These are phyloP conservation scores for Drosophila equinoxialis DNA, from an alignment of 1,140 invertebrate genomes.

Conservation along the genomic window DNA sequence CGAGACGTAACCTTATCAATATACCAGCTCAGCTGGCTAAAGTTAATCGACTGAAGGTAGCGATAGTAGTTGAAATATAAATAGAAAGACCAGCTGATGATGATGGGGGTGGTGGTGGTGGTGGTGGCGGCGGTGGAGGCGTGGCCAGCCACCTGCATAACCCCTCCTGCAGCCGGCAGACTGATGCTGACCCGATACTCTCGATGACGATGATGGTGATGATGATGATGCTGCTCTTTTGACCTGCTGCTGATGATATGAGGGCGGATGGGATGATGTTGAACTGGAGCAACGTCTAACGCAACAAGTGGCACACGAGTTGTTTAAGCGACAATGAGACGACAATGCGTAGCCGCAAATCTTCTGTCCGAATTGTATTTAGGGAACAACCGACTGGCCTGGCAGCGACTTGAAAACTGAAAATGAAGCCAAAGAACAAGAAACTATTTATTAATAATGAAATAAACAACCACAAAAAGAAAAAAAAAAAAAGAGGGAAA, in stretches of 20 bases:
- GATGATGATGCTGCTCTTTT: neutral
- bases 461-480: slow-evolving; percentile 48
- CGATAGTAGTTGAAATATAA: neutral
- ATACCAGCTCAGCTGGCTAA: neutral
- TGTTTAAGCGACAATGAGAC: neutral
- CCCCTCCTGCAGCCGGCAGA: slow-evolving; percentile 1
- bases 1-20: neutral
- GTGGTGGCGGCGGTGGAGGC: neutral
- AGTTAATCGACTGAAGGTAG: neutral
- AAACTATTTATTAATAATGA: slow-evolving; percentile 81
- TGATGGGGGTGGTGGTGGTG: too few species aligned
- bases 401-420: slow-evolving; percentile 66
- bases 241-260: neutral
- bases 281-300: neutral
- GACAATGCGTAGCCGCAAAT: slow-evolving; percentile 26
- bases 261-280: neutral
- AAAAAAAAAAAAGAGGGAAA: slow-evolving; percentile 11
- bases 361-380: slow-evolving; percentile 22
- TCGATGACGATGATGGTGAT: neutral
- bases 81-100: neutral
- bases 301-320: slow-evolving; percentile 4
- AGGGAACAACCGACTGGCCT: slow-evolving; percentile 32
- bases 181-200: neutral
- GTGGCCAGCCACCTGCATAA: slow-evolving; percentile 7
- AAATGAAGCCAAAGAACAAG: slow-evolving; percentile 77